phyloP scores from a whole-genome alignment of 1,140 invertebrate genomes.

The Ooceraea biroi region DNA sequence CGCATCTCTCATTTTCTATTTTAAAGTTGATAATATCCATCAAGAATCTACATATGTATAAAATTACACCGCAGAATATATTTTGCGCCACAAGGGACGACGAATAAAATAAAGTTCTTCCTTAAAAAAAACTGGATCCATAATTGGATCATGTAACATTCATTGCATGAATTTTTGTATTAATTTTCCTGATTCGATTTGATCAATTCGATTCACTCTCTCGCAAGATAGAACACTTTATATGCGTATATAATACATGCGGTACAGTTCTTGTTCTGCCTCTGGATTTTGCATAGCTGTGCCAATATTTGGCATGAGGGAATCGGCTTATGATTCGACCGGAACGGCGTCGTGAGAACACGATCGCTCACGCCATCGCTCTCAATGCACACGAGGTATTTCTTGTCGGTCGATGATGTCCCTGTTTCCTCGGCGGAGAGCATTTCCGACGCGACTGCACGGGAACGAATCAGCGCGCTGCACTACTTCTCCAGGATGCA shows the following conservation, averaged over 20 bases:
- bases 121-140: neutral
- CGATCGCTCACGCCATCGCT: slow-evolving; percentile 18
- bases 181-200: neutral
- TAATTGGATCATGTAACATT: neutral
- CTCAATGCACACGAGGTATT: slow-evolving; percentile 13
- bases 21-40: neutral
- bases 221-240: neutral
- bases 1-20: neutral
- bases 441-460: slow-evolving; percentile 19
- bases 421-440: slow-evolving; percentile 42
- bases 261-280: neutral
- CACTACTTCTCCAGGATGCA: slow-evolving; percentile 16
- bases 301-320: neutral
- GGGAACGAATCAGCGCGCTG: slow-evolving; percentile 43
- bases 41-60: neutral
- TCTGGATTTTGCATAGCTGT: neutral
- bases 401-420: slow-evolving; percentile 14
- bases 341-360: slow-evolving; percentile 14
- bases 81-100: neutral
- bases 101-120: neutral
- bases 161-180: neutral
- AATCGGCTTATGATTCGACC: slow-evolving; percentile 3
- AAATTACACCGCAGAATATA: neutral
- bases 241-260: no score
- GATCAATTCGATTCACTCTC: neutral